A percentile compares a stretch with the other conserved stretches of the same genome.
Conservation (phyloP, 2,888 invertebrate genomes). For the Margaritifera margaritifera region DNA sequence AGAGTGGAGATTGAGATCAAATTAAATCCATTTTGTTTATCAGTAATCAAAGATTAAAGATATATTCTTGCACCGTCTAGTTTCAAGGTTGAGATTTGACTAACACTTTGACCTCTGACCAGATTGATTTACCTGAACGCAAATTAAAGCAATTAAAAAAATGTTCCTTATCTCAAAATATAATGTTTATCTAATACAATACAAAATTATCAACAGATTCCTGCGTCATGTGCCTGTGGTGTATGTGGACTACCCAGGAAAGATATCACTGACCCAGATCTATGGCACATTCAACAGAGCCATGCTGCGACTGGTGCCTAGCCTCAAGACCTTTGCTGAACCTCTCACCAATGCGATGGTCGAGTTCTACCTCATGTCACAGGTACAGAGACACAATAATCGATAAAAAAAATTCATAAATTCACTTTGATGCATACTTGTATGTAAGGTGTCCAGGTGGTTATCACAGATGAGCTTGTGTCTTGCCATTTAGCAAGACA, state of each 20-base stretch:
- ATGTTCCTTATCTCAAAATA: neutral
- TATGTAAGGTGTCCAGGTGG: no score
- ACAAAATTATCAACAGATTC: constrained; percentile 66
- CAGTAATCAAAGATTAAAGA: neutral
- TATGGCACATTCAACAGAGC: constrained; percentile 99
- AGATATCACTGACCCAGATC: constrained; percentile 95
- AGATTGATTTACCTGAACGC: neutral
- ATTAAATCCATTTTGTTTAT: neutral
- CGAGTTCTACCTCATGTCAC: constrained; percentile 95
- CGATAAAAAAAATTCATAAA: no score
- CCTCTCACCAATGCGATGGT: constrained; percentile 99
- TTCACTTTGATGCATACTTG: no score
- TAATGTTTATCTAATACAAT: neutral
- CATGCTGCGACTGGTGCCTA: constrained; percentile 95
- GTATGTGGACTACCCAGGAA: constrained; percentile 99
- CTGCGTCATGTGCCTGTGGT: constrained; percentile 96
- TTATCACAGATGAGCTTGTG: no score
- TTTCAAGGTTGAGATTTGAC: neutral
- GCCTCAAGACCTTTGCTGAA: constrained; percentile 93
- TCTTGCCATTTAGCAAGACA: no score
- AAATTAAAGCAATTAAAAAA: neutral
- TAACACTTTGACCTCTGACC: neutral
- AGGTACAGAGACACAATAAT: constrained; percentile 73
- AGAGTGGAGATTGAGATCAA: no score
- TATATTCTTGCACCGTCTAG: neutral